phyloP scores from a whole-genome alignment of 2,797 vertebrate species.

The Meda fulgida region DNA sequence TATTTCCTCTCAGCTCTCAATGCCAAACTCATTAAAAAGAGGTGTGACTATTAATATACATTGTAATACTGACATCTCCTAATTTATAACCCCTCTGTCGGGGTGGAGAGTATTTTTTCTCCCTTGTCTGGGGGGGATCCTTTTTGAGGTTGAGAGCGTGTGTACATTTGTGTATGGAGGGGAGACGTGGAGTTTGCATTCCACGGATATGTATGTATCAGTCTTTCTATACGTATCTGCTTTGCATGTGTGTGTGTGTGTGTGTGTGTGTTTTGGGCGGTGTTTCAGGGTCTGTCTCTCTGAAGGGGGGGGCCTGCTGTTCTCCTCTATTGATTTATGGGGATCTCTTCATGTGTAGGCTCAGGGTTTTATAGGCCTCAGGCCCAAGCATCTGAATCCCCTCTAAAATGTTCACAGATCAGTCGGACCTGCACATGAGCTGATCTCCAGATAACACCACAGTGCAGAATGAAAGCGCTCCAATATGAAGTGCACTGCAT shows the following conservation, averaged over 20 bases:
- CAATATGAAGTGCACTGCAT: conserved; percentile 1
- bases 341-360: conserved; percentile 65
- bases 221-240: conserved; percentile 31
- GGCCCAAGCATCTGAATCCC: conserved; percentile 63
- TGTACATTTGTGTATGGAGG: conserved; percentile 41
- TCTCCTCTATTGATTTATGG: conserved; percentile 75
- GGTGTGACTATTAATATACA: conserved; percentile 99
- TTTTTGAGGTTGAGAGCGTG: conserved; percentile 60
- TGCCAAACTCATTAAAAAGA: conserved; percentile 99
- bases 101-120: conserved; percentile 78
- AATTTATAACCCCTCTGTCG: conserved; percentile 97
- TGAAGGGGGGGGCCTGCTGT: conserved; percentile 61
- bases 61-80: conserved; percentile 99
- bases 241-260: conserved; percentile 33
- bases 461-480: not conserved
- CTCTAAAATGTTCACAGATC: conserved; percentile 63
- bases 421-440: conserved; percentile 49
- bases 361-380: conserved; percentile 60
- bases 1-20: conserved; percentile 99
- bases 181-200: conserved; percentile 48
- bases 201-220: conserved; percentile 42
- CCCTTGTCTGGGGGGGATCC: conserved; percentile 74
- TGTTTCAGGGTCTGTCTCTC: conserved; percentile 34
- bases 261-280: conserved; percentile 37
- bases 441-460: conserved; percentile 29